Conservation (phyloP, 1,140 invertebrate genomes). For the Sitodiplosis mosellana region DNA sequence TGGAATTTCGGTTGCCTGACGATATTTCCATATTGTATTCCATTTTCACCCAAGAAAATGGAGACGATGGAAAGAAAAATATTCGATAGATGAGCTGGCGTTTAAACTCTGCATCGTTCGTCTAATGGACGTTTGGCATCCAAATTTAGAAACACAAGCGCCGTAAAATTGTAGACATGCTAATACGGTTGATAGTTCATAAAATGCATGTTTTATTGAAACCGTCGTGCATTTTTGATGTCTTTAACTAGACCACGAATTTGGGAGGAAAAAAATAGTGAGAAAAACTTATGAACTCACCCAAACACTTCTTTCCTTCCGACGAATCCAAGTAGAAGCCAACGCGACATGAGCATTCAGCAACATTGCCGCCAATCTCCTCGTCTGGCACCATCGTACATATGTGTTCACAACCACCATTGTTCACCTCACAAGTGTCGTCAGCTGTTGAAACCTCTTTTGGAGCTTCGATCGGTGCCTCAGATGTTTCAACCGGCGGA, state of each 20-base stretch:
- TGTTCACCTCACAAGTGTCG: slow-evolving; percentile 15
- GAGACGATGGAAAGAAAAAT: too few relatives aligned
- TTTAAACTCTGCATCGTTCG: too few relatives aligned
- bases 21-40: too few relatives aligned
- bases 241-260: too few relatives aligned
- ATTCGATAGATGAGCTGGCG: too few relatives aligned
- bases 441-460: slow-evolving; percentile 1
- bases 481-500: neutral
- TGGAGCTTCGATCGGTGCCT: too few relatives aligned
- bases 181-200: slow-evolving; percentile 32
- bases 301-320: slow-evolving; percentile 23
- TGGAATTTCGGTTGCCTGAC: too few relatives aligned
- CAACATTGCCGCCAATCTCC: slow-evolving; percentile 16
- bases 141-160: neutral
- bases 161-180: slow-evolving; percentile 37
- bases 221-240: slow-evolving; percentile 12
- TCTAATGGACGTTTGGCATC: too few relatives aligned
- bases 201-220: slow-evolving; percentile 36
- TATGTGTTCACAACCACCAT: slow-evolving; percentile 21
- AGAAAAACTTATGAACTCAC: slow-evolving; percentile 13
- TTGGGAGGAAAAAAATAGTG: too few relatives aligned
- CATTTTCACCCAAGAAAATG: too few relatives aligned
- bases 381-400: slow-evolving; percentile 18
- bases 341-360: slow-evolving; percentile 16
- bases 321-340: slow-evolving; percentile 17